A percentile compares a stretch with the other conserved stretches of the same genome.
phyloP scores from a whole-genome alignment of 2,888 invertebrate genomes.

The Stegana nigrithorax region DNA sequence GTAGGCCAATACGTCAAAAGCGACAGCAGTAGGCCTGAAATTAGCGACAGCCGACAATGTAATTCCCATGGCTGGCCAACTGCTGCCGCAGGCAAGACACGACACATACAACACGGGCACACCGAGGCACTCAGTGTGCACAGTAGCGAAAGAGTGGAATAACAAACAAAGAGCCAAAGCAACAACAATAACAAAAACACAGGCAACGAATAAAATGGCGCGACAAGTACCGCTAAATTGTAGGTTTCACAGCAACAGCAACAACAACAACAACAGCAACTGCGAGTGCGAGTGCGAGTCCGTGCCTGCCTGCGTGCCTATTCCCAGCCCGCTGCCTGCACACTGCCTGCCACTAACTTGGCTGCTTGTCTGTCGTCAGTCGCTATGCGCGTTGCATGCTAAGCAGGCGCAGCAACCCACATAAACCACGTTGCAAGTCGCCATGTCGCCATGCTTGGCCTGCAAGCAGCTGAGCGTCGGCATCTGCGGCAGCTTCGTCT shows the following conservation, averaged over 20 bases:
- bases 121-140: no score
- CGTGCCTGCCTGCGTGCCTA: neutral
- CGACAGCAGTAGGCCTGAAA: slow-evolving; percentile 16
- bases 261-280: slow-evolving; percentile 19
- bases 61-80: slow-evolving; percentile 49
- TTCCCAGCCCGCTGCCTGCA: neutral
- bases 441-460: slow-evolving; percentile 36
- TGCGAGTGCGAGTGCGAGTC: slow-evolving; percentile 17
- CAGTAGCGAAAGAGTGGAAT: no score
- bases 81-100: slow-evolving; percentile 17
- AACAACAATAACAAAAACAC: no score
- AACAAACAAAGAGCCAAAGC: no score
- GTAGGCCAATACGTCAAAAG: slow-evolving; percentile 30
- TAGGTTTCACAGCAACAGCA: slow-evolving; percentile 20
- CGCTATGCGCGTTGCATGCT: slow-evolving; percentile 56
- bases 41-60: slow-evolving; percentile 19
- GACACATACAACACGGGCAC: neutral
- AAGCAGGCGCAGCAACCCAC: slow-evolving; percentile 48
- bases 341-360: slow-evolving; percentile 42
- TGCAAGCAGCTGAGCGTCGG: slow-evolving; percentile 29
- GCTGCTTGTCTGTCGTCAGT: slow-evolving; percentile 3
- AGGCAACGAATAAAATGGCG: neutral
- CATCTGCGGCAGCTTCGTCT: slow-evolving; percentile 32
- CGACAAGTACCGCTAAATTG: slow-evolving; percentile 55
- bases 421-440: slow-evolving; percentile 25